Evolutionary conservation across 2,888 invertebrate species (phyloP), one percentile per base, ranked within the genome.

Genomic region (Neoaliturus tenellus): DNA sequence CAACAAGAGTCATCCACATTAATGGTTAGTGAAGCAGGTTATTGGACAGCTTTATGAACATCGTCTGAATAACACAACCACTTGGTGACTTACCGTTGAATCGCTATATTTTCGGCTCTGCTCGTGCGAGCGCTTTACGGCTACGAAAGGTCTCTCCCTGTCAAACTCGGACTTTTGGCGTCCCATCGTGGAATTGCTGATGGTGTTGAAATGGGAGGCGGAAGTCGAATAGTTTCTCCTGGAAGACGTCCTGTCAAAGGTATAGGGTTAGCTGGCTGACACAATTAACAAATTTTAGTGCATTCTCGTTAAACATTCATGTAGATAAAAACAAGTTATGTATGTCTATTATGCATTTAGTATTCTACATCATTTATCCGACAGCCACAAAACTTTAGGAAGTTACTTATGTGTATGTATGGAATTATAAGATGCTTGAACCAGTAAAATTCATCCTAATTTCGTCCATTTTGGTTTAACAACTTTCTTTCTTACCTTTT

Each of bases 131-230:
- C 93, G 90, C 89, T 93, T 93, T 17, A 94, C 92, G 31, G 93
- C 92, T 86, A 94, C 92, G 89, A 94, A 94, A 55, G 94, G 94
- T 86, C 94, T 91, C 88, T 94, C 94, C 88, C 91, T 90, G 85
- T 92, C 91, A 87, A 35, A 81, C 35, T 84, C 83, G n/a, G 86
- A 80, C 85, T 85, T 85, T 44, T 85, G 85, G 33, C 84, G 80
- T 67, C 81, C 75, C 23, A 85, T 58, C 17, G 81, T 75, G 81
- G 75, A 58, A 71, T 85, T 83, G 84, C 84, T 84, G 35, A 84
- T 84, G 23, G 84, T 62, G 23, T 78, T 84, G 80, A 84, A 84
- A 87, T 81, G 81, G 6, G 51, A 58, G 23, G 41, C 6, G 39
- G 81, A 81, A 25, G 81, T 39, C 33, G 81, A 48, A 12, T 67